Conservation (phyloP, 2,888 invertebrate genomes). For the Alsophila aescularia region DNA sequence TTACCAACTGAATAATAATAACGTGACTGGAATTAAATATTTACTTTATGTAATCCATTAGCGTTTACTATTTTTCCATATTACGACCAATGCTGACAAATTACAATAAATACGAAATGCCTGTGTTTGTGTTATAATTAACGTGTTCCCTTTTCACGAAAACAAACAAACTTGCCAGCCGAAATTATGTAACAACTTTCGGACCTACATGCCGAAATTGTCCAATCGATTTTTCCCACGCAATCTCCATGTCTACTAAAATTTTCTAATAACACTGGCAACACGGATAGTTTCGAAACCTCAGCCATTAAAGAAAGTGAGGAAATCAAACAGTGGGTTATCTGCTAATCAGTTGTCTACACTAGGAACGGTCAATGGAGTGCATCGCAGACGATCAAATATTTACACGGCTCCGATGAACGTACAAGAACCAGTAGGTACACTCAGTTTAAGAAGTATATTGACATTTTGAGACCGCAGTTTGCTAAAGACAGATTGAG, state of each 20-base stretch:
- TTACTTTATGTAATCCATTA: too few relatives aligned
- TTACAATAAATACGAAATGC: too few relatives aligned
- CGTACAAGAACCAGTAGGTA: neutral
- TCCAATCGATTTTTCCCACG: neutral
- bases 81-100: too few relatives aligned
- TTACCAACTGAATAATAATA: too few relatives aligned
- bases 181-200: neutral
- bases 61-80: too few relatives aligned
- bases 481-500: too few relatives aligned
- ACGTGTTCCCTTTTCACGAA: too few relatives aligned
- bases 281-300: conserved; percentile 7
- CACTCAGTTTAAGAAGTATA: conserved; percentile 1
- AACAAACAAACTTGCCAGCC: neutral
- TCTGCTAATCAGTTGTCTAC: conserved; percentile 41
- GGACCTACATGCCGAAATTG: neutral
- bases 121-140: too few relatives aligned
- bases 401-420: conserved; percentile 15
- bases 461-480: too few relatives aligned
- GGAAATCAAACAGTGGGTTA: conserved; percentile 31
- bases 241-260: neutral
- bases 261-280: neutral
- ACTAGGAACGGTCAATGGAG: conserved; percentile 23
- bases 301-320: conserved; percentile 34
- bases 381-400: conserved; percentile 6
- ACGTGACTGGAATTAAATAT: too few relatives aligned